phyloP scores from a whole-genome alignment of 2,113 vertebrate species.

The Alaudala cheleensis region DNA sequence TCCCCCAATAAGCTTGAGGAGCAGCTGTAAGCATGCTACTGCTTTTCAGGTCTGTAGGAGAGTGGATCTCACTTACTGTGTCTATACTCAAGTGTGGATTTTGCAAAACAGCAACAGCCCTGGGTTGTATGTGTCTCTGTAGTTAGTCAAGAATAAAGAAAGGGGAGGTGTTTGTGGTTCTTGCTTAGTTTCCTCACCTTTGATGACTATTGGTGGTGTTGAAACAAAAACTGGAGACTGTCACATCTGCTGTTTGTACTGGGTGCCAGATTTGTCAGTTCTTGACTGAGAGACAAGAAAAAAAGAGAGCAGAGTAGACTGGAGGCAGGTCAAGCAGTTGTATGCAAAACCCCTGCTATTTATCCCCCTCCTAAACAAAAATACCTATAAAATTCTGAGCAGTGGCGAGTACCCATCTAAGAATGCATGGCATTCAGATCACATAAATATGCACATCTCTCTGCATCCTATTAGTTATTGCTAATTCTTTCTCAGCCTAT shows the following conservation, averaged over 20 bases:
- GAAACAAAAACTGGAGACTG: background rate
- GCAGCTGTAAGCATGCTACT: background rate
- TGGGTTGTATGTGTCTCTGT: background rate
- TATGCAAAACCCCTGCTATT: background rate
- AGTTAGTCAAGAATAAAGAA: background rate
- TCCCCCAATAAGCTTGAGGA: background rate
- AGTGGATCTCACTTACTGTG: background rate
- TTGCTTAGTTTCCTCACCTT: background rate
- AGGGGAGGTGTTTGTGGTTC: background rate
- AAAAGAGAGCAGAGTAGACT: background rate
- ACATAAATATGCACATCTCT: background rate
- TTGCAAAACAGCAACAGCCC: background rate
- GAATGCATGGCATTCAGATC: background rate
- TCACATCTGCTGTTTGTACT: background rate
- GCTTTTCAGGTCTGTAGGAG: background rate
- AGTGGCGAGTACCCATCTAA: background rate
- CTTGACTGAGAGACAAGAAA: background rate
- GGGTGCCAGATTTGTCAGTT: background rate
- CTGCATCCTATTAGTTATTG: background rate
- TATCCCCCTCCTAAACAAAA: background rate
- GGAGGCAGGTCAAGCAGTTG: background rate
- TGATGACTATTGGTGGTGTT: background rate
- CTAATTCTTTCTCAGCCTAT: constrained; percentile 34
- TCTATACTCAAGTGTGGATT: background rate
- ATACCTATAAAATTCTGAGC: background rate